These are phyloP conservation scores for Andrena marginata DNA, from an alignment of 2,888 invertebrate genomes.

Conservation along the genomic window DNA sequence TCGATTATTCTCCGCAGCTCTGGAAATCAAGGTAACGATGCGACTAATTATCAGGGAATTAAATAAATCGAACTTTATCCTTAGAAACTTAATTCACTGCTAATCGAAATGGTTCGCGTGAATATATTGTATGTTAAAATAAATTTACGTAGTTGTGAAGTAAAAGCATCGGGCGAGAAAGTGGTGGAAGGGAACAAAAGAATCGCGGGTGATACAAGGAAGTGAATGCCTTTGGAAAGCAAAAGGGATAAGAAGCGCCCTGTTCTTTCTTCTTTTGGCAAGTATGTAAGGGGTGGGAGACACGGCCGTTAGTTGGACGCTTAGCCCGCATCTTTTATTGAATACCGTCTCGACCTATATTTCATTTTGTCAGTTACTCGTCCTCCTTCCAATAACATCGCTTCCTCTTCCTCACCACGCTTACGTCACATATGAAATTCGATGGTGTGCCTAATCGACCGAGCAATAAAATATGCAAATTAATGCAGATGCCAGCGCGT, in stretches of 20 bases:
- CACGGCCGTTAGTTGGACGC: slow-evolving; percentile 37
- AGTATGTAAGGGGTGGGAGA: slow-evolving; percentile 36
- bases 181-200: slow-evolving; percentile 24
- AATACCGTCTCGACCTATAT: slow-evolving; percentile 39
- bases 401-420: slow-evolving; percentile 7
- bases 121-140: not conserved
- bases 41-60: not conserved
- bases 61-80: slow-evolving; percentile 8
- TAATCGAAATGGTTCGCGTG: not conserved
- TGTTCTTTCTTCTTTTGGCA: slow-evolving; percentile 34
- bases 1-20: slow-evolving; percentile 13
- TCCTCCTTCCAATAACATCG: slow-evolving; percentile 29
- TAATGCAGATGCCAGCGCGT: slow-evolving; percentile 8
- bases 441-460: slow-evolving; percentile 23
- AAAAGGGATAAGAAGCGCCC: slow-evolving; percentile 16
- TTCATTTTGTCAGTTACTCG: slow-evolving; percentile 41
- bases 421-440: slow-evolving; percentile 46
- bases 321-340: slow-evolving; percentile 50
- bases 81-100: not conserved
- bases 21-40: slow-evolving; percentile 40
- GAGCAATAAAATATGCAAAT: slow-evolving; percentile 44
- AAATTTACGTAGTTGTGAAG: not conserved
- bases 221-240: slow-evolving; percentile 5
- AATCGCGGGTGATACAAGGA: not conserved
- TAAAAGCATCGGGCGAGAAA: slow-evolving; percentile 13